Evolutionary conservation across 2,888 invertebrate genomes (phyloP).

Genomic region (Monoplex corrugatus): DNA sequence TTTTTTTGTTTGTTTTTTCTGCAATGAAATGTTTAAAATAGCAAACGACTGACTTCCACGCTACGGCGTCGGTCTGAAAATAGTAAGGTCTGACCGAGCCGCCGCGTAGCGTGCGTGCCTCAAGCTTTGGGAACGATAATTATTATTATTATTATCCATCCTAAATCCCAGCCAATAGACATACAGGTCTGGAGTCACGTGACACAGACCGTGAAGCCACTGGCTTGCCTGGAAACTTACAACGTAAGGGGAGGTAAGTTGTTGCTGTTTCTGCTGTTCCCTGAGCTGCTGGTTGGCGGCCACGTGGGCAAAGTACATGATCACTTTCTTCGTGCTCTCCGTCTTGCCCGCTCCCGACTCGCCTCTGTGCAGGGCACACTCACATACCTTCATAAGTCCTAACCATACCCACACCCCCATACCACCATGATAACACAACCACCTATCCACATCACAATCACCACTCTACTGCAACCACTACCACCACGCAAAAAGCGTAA

Average conservation of each 20-base stretch:
- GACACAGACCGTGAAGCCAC: neutral
- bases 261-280: conserved; percentile 31
- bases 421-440: too few species aligned
- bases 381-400: conserved; percentile 35
- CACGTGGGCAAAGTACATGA: conserved; percentile 93
- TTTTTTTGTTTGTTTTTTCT: neutral
- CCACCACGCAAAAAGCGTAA: too few species aligned
- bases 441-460: too few species aligned
- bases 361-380: conserved; percentile 85
- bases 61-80: neutral
- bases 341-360: conserved; percentile 99
- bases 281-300: conserved; percentile 88
- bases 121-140: too few species aligned
- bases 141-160: too few species aligned
- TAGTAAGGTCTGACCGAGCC: neutral
- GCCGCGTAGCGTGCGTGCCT: neutral
- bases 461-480: too few species aligned
- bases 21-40: neutral
- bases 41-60: neutral
- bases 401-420: neutral
- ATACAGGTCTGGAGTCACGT: neutral
- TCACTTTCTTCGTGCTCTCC: conserved; percentile 99
- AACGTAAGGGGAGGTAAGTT: conserved; percentile 30
- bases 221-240: conserved; percentile 23
- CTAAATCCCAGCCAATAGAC: conserved; percentile 4